Base-by-base conservation (phyloP, 2,797 vertebrate genomes). In the Rhabdomys pumilio region DNA sequence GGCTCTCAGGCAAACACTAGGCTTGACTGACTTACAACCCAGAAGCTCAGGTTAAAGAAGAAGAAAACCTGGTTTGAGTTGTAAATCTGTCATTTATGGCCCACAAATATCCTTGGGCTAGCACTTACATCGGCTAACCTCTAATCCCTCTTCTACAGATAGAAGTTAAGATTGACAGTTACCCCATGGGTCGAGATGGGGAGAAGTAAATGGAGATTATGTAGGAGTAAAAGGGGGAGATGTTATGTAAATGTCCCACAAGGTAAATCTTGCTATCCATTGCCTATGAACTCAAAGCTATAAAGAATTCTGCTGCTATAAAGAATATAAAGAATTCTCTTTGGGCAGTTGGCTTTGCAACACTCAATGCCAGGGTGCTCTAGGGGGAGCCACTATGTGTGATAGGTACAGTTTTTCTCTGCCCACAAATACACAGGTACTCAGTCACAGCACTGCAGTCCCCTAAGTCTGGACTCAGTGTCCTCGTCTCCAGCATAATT, bases 131-230 rank as follows among this genome's bases (percentile, higher is more conserved):
- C 57, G 0, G 69, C 55, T 65, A 95, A 89, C 24, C 29, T 94
- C 90, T 88, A 82, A 94, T 80, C 44, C 12, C 10, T 82, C 38
- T 89, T 57, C 34, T 89, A 75, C 26, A 80, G 88, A 93, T 65
- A 22, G 34, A 65, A 86, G 67, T 92, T 89, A 90, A 92, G 92
- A 80, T 84, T 83, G 88, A 47, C 75, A 89, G 57, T 19, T 79
- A 77, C 20, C 14, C 29, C 22, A 53, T 15, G 10, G 26, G 17
- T 24, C 26, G 57, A 15, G 7, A 29, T 61, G 15, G 41, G 59
- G 73, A 29, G 69, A 5, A 80, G 38, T 86, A 92, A 82, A 57
- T 61, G 63, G 31, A 69, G 76, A 19, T 44, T 92, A 31, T 15
- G 3, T 81, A 29, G 50, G 50, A 11, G 73, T 89, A 95, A 76